Conservation (phyloP, 2,888 invertebrate genomes). For the Patella depressa region DNA sequence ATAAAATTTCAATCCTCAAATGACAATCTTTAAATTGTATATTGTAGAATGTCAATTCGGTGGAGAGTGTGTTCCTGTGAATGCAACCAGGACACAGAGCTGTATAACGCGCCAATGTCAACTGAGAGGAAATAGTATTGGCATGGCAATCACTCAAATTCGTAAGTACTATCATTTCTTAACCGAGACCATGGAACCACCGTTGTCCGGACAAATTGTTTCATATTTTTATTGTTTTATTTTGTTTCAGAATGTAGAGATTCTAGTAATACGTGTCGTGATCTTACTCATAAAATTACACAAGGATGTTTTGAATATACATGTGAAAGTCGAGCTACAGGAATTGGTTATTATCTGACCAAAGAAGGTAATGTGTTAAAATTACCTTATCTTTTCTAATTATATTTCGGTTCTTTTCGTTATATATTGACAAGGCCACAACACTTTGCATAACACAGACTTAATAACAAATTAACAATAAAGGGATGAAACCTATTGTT, state of each 20-base stretch:
- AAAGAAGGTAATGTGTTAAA: background rate
- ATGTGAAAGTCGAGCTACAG: background rate
- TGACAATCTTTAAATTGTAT: background rate
- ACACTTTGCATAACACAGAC: too few species aligned
- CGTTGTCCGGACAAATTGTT: too few species aligned
- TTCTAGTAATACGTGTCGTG: background rate
- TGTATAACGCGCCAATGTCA: background rate
- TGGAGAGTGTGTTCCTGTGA: conserved; percentile 25
- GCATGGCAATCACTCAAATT: too few species aligned
- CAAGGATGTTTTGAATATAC: background rate
- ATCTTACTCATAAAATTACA: background rate
- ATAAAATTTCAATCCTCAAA: too few species aligned
- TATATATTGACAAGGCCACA: too few species aligned
- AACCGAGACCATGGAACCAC: too few species aligned
- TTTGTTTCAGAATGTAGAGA: background rate
- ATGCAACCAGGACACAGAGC: conserved; percentile 13
- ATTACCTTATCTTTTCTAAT: too few species aligned
- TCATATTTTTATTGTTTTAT: background rate
- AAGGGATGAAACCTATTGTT: too few species aligned
- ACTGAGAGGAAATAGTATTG: too few species aligned
- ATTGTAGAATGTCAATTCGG: conserved; percentile 23
- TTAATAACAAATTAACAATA: too few species aligned
- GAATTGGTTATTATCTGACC: background rate
- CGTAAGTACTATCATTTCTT: too few species aligned
- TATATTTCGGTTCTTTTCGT: too few species aligned